Conservation (phyloP, 1,140 invertebrate species). For the Adelges cooleyi region DNA sequence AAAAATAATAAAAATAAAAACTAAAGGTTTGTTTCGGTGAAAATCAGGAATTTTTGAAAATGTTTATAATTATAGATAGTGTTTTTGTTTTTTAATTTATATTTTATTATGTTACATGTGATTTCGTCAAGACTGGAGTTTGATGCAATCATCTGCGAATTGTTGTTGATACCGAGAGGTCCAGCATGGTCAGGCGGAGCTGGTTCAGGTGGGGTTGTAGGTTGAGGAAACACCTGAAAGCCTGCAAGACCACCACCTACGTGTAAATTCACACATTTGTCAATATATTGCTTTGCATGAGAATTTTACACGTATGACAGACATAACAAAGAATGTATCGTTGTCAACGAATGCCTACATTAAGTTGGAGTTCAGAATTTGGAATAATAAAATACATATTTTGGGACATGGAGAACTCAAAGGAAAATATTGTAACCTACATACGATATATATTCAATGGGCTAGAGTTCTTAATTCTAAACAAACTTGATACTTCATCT, state of each 20-base stretch:
- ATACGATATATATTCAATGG: too few species aligned
- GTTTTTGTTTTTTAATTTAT: too few species aligned
- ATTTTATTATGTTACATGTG: constrained; percentile 44
- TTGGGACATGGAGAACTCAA: too few species aligned
- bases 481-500: too few species aligned
- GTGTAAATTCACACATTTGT: constrained; percentile 2
- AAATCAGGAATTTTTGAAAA: too few species aligned
- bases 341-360: neutral
- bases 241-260: constrained; percentile 40
- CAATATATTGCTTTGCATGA: neutral
- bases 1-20: neutral
- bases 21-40: neutral
- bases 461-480: too few species aligned
- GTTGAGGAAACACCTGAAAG: constrained; percentile 68
- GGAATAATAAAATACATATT: too few species aligned
- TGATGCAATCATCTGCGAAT: constrained; percentile 44
- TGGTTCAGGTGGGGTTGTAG: constrained; percentile 67
- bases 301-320: neutral
- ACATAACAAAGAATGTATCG: neutral
- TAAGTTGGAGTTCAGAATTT: neutral
- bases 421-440: too few species aligned
- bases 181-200: constrained; percentile 59
- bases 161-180: constrained; percentile 36
- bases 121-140: constrained; percentile 54
- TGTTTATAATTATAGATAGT: too few species aligned